phyloP scores from a whole-genome alignment of 2,888 invertebrate genomes.

The Lasioglossum lativentre region DNA sequence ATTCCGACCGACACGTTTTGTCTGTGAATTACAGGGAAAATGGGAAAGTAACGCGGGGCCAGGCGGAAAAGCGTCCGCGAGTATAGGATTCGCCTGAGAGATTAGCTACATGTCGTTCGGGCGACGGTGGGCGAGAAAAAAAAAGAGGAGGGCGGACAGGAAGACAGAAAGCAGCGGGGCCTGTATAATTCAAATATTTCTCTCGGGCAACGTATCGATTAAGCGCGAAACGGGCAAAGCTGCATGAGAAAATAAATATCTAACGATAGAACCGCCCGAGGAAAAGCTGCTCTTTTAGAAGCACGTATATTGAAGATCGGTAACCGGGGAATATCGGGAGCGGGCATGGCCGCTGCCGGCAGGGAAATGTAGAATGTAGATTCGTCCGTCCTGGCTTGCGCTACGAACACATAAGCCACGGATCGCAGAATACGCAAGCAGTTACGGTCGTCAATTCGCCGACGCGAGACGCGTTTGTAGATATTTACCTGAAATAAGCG shows the following conservation, averaged over 20 bases:
- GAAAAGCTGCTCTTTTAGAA: conserved; percentile 5
- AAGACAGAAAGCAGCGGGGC: not conserved
- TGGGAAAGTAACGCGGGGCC: not conserved
- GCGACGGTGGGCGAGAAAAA: no score
- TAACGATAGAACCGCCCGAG: conserved; percentile 5
- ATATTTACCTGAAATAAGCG: conserved; percentile 51
- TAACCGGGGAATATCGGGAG: conserved; percentile 37
- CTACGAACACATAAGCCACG: conserved; percentile 19
- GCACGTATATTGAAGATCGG: conserved; percentile 47
- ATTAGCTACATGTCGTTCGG: not conserved
- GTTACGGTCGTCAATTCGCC: conserved; percentile 35
- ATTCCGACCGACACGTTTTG: not conserved
- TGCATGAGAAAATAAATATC: conserved; percentile 37
- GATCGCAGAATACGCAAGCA: conserved; percentile 35
- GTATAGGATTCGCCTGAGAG: not conserved
- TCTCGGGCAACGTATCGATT: conserved; percentile 45
- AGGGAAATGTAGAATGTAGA: conserved; percentile 13
- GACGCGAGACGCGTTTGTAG: conserved; percentile 22
- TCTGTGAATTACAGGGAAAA: not conserved
- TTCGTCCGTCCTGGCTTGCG: conserved; percentile 8
- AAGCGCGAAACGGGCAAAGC: conserved; percentile 37
- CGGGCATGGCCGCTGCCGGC: not conserved
- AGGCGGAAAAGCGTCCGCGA: not conserved
- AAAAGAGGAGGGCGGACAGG: not conserved
- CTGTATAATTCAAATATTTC: conserved; percentile 44